phyloP scores from a whole-genome alignment of 2,797 vertebrate genomes.

The Mus caroli region DNA sequence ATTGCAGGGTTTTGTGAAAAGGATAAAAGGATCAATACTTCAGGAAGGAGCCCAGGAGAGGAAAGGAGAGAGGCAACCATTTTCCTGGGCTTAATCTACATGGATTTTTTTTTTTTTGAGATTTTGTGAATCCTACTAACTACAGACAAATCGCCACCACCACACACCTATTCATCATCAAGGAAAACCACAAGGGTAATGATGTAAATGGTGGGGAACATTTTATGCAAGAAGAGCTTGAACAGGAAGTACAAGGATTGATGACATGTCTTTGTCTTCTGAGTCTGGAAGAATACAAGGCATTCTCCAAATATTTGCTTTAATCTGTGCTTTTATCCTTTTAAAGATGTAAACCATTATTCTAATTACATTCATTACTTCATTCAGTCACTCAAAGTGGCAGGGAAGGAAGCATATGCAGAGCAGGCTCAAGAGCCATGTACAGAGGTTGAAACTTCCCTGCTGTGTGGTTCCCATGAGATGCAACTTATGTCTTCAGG shows the following conservation, averaged over 20 bases:
- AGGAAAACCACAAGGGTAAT: not conserved
- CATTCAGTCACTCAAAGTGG: not conserved
- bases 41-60: constrained; percentile 16
- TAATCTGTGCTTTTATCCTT: not conserved
- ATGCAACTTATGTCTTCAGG: not conserved
- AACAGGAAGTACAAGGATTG: not conserved
- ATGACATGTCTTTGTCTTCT: not conserved
- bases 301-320: not conserved
- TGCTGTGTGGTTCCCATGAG: not conserved
- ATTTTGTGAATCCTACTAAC: constrained; percentile 15
- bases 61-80: constrained; percentile 65
- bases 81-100: constrained; percentile 66
- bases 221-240: not conserved
- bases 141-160: constrained; percentile 36
- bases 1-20: constrained; percentile 44
- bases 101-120: constrained; percentile 55
- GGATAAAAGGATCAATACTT: constrained; percentile 65
- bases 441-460: not conserved
- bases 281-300: not conserved
- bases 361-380: not conserved
- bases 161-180: not conserved
- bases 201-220: not conserved
- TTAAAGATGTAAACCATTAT: not conserved
- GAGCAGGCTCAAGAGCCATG: not conserved
- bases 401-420: not conserved